A percentile compares a stretch with the other conserved stretches of the same genome.
Evolutionary conservation across 2,888 invertebrate genomes (phyloP).

Genomic region (Mesorhabditis sp.): DNA sequence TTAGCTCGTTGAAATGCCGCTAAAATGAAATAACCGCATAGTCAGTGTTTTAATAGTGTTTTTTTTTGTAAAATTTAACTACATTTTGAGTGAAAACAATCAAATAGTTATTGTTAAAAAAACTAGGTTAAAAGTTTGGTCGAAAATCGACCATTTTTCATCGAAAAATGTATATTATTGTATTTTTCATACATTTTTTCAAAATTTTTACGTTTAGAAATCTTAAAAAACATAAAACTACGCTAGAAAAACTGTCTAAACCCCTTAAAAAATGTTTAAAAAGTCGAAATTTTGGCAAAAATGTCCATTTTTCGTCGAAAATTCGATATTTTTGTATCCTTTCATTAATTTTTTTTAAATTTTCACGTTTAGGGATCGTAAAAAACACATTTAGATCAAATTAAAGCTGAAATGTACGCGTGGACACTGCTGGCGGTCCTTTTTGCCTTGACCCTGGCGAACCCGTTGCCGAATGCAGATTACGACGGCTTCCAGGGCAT

Average conservation of each 20-base stretch:
- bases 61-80: background rate
- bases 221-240: background rate
- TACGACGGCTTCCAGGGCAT: background rate
- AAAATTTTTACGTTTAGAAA: background rate
- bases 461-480: conserved; percentile 3
- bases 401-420: no score
- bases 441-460: background rate
- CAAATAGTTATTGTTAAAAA: no score
- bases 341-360: background rate
- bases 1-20: background rate
- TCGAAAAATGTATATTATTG: background rate
- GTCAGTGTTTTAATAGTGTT: background rate
- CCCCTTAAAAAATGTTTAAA: background rate
- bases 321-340: background rate
- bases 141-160: background rate
- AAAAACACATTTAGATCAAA: no score
- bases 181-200: background rate
- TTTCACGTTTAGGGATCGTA: background rate
- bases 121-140: background rate
- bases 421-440: no score
- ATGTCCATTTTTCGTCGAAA: background rate
- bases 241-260: background rate
- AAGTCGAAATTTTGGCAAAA: background rate
- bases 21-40: background rate
- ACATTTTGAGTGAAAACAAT: no score